Conservation (phyloP, 2,113 vertebrate genomes). For the Apistogramma diplotaenia region DNA sequence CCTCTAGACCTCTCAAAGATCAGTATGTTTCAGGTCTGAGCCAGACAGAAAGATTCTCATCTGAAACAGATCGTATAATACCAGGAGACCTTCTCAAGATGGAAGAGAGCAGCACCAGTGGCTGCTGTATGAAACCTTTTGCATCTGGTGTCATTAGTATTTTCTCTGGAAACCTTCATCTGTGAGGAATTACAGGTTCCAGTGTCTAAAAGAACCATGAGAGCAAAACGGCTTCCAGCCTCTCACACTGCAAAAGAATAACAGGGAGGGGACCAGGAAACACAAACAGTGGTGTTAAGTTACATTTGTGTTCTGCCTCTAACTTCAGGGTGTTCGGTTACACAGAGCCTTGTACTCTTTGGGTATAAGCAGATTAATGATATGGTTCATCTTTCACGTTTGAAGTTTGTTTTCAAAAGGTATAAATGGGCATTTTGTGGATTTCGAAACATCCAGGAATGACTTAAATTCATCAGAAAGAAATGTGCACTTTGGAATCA, state of each 20-base stretch:
- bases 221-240: not conserved
- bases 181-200: not conserved
- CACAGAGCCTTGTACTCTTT: not conserved
- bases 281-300: constrained; percentile 26
- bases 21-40: constrained; percentile 11
- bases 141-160: not conserved
- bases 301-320: constrained; percentile 9
- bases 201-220: not conserved
- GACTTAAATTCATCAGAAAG: not conserved
- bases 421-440: not conserved
- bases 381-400: constrained; percentile 2
- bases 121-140: not conserved
- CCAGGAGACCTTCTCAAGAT: not conserved
- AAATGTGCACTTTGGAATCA: not conserved
- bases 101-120: not conserved
- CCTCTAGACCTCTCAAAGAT: constrained; percentile 3
- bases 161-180: not conserved
- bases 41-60: constrained; percentile 6
- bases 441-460: not conserved
- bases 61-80: constrained; percentile 9
- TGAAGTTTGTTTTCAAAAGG: not conserved
- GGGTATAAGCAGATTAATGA: not conserved
- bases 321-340: constrained; percentile 9
- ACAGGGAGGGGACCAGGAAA: constrained; percentile 15
- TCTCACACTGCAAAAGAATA: constrained; percentile 11